Conservation (phyloP, 37 sponge, comb jelly and placozoan species). For the Theonella swinhoei region DNA sequence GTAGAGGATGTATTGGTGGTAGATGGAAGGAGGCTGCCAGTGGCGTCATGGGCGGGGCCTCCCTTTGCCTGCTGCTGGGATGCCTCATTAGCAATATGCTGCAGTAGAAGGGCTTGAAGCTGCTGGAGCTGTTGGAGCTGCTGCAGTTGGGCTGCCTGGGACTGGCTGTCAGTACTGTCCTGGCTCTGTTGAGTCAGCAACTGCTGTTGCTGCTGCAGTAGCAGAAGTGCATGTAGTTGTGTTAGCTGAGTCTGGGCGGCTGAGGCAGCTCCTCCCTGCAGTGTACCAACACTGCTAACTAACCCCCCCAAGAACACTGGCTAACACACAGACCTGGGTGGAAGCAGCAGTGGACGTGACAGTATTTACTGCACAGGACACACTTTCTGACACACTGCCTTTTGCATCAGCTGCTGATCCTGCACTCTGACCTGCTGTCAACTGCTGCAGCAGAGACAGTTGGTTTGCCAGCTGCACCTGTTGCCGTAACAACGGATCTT, state of each 20-base stretch:
- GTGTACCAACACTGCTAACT: no score
- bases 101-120: conserved; percentile 69
- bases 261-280: background rate
- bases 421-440: background rate
- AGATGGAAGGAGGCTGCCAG: no score
- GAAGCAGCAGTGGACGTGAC: background rate
- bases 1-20: no score
- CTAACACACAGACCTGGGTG: no score
- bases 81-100: conserved; percentile 75
- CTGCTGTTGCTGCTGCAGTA: conserved; percentile 79
- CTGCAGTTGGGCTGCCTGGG: conserved; percentile 30
- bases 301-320: no score
- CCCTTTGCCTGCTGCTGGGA: no score
- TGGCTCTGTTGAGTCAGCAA: conserved; percentile 54
- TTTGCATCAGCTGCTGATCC: background rate
- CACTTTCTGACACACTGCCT: background rate
- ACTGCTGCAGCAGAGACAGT: conserved; percentile 44
- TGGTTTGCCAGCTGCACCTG: conserved; percentile 55
- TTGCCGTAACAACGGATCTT: conserved; percentile 52
- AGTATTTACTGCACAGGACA: background rate
- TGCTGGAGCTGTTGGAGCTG: conserved; percentile 81
- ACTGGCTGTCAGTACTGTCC: conserved; percentile 34
- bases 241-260: conserved; percentile 57
- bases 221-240: conserved; percentile 64
- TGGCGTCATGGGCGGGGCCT: no score